Evolutionary conservation across 2,113 vertebrate genomes (phyloP), one percentile per base, ranked within the genome.

Genomic region (Sinocyclocheilus maitianheensis): DNA sequence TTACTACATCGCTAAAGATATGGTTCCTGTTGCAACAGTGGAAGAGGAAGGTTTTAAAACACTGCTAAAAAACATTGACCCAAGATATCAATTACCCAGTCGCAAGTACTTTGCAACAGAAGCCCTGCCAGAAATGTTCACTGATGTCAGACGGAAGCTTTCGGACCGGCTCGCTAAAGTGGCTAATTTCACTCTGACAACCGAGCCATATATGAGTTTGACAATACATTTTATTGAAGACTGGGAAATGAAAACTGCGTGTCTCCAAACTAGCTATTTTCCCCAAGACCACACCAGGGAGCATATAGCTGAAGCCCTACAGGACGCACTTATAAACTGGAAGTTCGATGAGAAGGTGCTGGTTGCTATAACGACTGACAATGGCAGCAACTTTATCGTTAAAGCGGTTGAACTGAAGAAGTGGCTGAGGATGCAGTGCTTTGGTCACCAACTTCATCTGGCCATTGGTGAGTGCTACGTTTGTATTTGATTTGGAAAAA

Each of bases 311-410:
- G 75, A 77, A 53, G 75, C 46, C 8, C 16, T 78, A 75, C 81
- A 90, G 13, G 88, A 89, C 69, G 80, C 86, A 18, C 58, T 81
- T 43, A 63, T 46, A 74, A 89, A 46, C 85, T 80, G 85, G 85
- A 85, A 85, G 62, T 72, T 88, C 22, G 18, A 78, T 40, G 9
- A 48, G 78, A 79, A 79, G 76, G 26, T 72, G 77, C 77, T 87
- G 85, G 85, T 88, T 65, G 87, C 85, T 55, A 87, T 88, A 85
- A 88, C 55, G 30, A 87, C 83, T 34, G 74, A 87, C 86, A 88
- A 76, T 40, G 81, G 34, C 40, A 34, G 60, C 63, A 87, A 87
- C 60, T 14, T 88, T 46, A 76, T 88, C 20, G 26, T 26, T 26
- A 90, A 80, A 63, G 85, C 65, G 24, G 55, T 26, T 26, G 26